These are phyloP conservation scores for Folsomia candida DNA, from an alignment of 2,888 invertebrate genomes.

Conservation along the genomic window DNA sequence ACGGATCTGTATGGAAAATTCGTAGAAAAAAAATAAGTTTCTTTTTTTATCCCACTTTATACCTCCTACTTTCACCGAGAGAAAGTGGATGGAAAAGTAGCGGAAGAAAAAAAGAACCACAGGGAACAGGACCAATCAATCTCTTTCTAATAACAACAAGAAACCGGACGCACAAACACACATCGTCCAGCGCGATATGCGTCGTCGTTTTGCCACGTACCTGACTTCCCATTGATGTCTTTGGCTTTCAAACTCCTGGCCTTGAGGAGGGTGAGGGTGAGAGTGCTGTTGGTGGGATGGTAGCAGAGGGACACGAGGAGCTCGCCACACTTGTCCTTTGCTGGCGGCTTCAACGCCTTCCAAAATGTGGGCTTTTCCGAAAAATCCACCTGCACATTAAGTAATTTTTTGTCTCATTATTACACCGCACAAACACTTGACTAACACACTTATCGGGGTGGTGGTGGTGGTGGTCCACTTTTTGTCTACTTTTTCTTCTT, in stretches of 20 bases:
- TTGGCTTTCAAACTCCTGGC: constrained; percentile 92
- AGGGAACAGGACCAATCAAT: no score
- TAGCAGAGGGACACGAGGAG: constrained; percentile 89
- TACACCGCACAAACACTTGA: neutral
- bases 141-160: neutral
- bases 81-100: no score
- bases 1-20: constrained; percentile 77
- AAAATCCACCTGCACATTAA: constrained; percentile 81
- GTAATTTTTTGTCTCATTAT: no score
- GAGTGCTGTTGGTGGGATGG: constrained; percentile 89
- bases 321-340: constrained; percentile 90
- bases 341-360: constrained; percentile 87
- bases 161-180: no score
- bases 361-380: constrained; percentile 92
- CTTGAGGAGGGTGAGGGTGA: constrained; percentile 86
- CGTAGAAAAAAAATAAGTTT: constrained; percentile 12
- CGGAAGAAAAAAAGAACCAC: no score
- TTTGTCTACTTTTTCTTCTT: neutral
- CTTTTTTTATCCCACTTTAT: no score
- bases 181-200: no score
- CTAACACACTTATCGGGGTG: no score
- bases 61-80: no score
- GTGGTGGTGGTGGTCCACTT: no score
- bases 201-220: no score
- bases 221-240: constrained; percentile 92